Conservation (phyloP, 2,113 vertebrate genomes). For the Saccopteryx leptura region DNA sequence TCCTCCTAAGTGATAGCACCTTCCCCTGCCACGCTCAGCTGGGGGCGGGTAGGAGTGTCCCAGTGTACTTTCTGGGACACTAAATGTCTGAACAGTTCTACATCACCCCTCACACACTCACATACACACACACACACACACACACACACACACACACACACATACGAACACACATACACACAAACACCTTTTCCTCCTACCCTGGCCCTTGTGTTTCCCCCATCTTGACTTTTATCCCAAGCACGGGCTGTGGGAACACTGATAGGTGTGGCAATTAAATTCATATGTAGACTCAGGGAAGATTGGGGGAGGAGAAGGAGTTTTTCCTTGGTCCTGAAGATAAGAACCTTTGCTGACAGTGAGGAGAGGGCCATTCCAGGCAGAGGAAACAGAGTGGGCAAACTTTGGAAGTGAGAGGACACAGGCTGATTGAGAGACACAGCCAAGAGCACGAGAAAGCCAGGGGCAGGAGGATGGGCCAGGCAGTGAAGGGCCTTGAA, state of each 20-base stretch:
- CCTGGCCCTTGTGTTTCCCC: background rate
- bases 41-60: background rate
- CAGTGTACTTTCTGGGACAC: background rate
- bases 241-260: background rate
- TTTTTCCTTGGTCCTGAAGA: background rate
- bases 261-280: background rate
- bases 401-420: background rate
- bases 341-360: background rate
- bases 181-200: background rate
- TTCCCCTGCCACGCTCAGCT: background rate
- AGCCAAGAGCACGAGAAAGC: background rate
- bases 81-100: background rate
- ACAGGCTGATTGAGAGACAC: no score
- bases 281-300: background rate
- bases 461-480: background rate
- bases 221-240: background rate
- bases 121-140: background rate
- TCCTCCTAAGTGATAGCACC: background rate
- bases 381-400: background rate
- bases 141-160: background rate
- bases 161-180: no score
- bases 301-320: background rate
- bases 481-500: background rate
- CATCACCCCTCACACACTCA: no score
- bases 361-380: background rate